Evolutionary conservation across 2,113 vertebrate genomes (phyloP).

Genomic region (Sisor rabdophorus): DNA sequence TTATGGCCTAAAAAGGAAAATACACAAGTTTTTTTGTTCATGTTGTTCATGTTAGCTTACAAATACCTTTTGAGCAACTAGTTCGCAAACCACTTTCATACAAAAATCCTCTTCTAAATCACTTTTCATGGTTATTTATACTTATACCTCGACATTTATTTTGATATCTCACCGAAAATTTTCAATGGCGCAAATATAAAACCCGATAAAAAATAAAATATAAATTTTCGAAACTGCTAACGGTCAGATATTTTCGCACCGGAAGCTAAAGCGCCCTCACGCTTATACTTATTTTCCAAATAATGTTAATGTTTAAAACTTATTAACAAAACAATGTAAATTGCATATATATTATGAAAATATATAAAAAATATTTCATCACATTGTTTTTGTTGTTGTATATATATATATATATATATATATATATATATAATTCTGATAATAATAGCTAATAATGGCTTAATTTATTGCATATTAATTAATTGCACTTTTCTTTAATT

Average conservation of each 20-base stretch:
- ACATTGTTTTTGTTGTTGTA: too few relatives aligned
- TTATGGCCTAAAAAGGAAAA: constrained; percentile 27
- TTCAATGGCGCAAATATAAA: too few relatives aligned
- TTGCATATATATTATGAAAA: too few relatives aligned
- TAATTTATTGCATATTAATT: too few relatives aligned
- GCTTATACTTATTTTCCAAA: background rate
- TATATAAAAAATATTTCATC: too few relatives aligned
- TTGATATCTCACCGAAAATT: background rate
- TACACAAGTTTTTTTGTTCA: background rate
- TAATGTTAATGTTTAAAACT: too few relatives aligned
- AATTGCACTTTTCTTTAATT: background rate
- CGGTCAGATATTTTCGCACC: background rate
- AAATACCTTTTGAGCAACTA: background rate
- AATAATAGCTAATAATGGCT: background rate
- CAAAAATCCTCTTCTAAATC: background rate
- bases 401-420: too few relatives aligned
- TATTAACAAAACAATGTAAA: background rate
- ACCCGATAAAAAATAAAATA: background rate
- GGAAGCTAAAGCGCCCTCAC: background rate
- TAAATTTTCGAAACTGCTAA: too few relatives aligned
- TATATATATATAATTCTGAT: background rate
- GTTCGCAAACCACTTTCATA: background rate
- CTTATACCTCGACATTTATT: too few relatives aligned
- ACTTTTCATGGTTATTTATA: background rate
- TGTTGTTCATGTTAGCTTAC: background rate